These are phyloP conservation scores for Microtus oregoni DNA, from an alignment of 2,113 vertebrate species.

Conservation along the genomic window DNA sequence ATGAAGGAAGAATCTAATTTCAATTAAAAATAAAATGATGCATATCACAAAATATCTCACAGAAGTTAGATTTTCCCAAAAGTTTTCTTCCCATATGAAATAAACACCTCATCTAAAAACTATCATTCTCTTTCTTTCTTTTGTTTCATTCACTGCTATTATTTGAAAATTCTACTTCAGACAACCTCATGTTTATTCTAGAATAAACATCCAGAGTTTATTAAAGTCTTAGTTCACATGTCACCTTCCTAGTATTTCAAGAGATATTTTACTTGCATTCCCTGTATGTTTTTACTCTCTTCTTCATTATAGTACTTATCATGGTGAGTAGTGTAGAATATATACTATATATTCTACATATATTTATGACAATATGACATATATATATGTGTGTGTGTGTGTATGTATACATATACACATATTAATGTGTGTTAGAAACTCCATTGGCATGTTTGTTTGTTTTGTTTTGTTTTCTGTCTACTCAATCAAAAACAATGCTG, in stretches of 20 bases:
- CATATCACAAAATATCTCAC: neutral
- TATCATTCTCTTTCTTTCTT: neutral
- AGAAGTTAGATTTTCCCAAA: neutral
- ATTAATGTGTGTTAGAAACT: neutral
- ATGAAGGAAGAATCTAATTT: neutral
- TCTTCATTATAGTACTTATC: neutral
- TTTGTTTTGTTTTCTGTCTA: constrained; percentile 5
- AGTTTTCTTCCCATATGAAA: neutral
- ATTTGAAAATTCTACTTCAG: neutral
- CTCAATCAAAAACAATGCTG: neutral
- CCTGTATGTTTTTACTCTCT: neutral
- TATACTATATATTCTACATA: neutral
- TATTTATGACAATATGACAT: neutral
- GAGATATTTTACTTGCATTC: neutral
- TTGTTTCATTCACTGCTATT: neutral
- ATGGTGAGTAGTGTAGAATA: neutral
- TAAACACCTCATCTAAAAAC: neutral
- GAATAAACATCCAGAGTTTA: neutral
- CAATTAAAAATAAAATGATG: neutral
- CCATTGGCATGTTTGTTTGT: neutral
- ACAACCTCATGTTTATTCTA: neutral
- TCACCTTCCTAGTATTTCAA: neutral
- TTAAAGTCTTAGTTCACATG: neutral
- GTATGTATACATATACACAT: too few relatives aligned
- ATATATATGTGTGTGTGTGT: neutral